Base-by-base conservation (phyloP, 1,140 invertebrate genomes). In the Macrotrachela quadricornifera region DNA sequence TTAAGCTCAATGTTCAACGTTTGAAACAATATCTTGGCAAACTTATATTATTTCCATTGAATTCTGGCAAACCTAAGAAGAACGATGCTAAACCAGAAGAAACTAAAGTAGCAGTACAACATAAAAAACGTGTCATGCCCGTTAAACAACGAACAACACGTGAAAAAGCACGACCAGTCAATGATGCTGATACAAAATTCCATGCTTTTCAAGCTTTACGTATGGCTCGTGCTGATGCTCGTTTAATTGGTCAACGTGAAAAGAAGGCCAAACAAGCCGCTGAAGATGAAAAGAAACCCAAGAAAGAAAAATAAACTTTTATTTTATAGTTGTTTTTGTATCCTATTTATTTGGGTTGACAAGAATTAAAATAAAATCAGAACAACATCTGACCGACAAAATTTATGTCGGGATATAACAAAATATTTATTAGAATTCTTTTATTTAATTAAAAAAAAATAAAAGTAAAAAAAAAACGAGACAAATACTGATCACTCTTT, bases 11-110 rank as follows among this genome's bases (percentile, higher is more conserved):
- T 75, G 81, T 87, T 56, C 85, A 94, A 68, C 76, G 94, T 56
- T 71, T 99, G 46, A 97, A 95, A 70, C 85, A 92, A 67, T 99
- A 97, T 71, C 80, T 78, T 64, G 81, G 82, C 46, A 87, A 91
- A 68, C 74, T 97, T 60, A 95, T 99, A 62, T 73, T 97, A 38
- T 97, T 96, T 86, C 92, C 92, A 40, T 70, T 68, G 61, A 63
- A 75, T 63, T 49, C 38, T 74, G 74, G 83, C 75, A 82, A 92
- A 76, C 78, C 85, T 50, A 80, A 79, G 70, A 87, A 92, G 78
- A 85, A 85, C 61, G 92, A 97, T 75, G 83, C 90, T 49, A 81
- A 80, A 57, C 44, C 45, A 11, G 51, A 53, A 16, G 51, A 53
- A 48, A 17, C 46, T 15, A 53, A 53, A 42, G n/a, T 53, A 44